Base-by-base conservation (phyloP, 2,113 vertebrate genomes). In the Osmerus eperlanus region DNA sequence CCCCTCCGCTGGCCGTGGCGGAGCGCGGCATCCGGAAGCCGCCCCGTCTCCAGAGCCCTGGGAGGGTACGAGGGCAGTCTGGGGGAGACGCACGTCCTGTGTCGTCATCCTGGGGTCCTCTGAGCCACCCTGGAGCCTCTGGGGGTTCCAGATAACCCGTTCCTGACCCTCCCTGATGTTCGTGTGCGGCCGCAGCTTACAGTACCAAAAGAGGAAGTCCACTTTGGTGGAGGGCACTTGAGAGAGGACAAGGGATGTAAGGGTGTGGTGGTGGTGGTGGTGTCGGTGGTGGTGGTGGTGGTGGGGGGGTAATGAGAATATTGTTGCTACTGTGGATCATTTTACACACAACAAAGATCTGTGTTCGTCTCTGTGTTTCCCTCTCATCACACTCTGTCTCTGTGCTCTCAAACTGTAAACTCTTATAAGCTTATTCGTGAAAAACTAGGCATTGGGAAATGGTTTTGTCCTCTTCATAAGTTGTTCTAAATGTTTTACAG, bases 111-210 rank as follows among this genome's bases (percentile, higher is more conserved):
- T 54, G 14, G n/a, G 36, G 25, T 75, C 72, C 69, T 56, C n/a
- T 62, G 11, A 54, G 60, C 59, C n/a, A 56, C 47, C 21, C 58
- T 64, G 14, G 19, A 52, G 65, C 58, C 71, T 51, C 70, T 53
- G 5, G 62, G 41, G 18, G 12, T 3, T 32, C 29, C 68, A 67
- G 82, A 81, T 84, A 81, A 81, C 67, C 52, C 63, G 15, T 74
- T 80, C 53, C 55, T 60, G 65, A 68, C 77, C 78, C 77, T 81
- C 77, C 72, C 61, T 74, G 66, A 69, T 21, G 67, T 65, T 60
- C 53, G 73, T 28, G 54, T 18, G 54, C 16, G n/a, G 5, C 15
- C 16, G 28, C 11, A 60, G 16, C 29, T 62, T 13, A 16, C 0
- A 32, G 62, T 19, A 25, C 63, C 16, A 72, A 25, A 78, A 36